Evolutionary conservation across 2,797 vertebrate species (phyloP).

Genomic region (Halcyon chelicuti): DNA sequence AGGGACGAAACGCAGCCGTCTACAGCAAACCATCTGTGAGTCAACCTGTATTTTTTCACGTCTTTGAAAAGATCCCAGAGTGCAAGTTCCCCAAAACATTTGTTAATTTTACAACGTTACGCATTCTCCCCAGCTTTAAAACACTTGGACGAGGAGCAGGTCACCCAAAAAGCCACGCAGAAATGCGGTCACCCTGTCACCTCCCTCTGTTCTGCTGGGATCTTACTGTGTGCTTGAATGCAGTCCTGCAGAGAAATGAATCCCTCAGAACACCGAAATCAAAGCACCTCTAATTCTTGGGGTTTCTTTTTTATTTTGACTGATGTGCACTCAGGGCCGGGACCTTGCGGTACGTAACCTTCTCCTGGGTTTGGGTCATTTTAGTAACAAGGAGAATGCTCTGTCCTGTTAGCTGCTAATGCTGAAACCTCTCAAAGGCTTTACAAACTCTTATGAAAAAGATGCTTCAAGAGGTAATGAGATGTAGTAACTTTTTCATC

Average conservation of each 20-base stretch:
- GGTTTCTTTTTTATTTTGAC: not conserved
- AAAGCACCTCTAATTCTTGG: not conserved
- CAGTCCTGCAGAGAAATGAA: not conserved
- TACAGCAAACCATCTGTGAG: not conserved
- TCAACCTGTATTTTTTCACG: not conserved
- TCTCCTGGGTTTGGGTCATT: not conserved
- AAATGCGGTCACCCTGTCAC: accelerated
- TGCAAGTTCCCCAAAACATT: not conserved
- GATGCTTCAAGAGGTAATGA: not conserved
- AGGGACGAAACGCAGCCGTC: not conserved
- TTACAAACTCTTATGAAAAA: not conserved
- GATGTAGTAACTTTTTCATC: not conserved
- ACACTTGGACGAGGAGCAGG: not conserved
- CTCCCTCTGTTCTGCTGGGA: not conserved
- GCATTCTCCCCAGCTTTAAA: not conserved
- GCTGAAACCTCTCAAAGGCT: not conserved
- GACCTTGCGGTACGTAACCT: not conserved
- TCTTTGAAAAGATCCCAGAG: not conserved
- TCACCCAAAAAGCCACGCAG: not conserved
- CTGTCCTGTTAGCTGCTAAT: not conserved
- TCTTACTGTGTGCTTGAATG: not conserved
- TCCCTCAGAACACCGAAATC: not conserved
- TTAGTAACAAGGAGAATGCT: not conserved
- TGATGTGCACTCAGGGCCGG: not conserved
- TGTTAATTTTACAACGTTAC: not conserved